Evolutionary conservation across 37 sponge, comb jelly and placozoan genomes (phyloP), one percentile per base, ranked within the genome.

Genomic region (Theonella swinhoei): DNA sequence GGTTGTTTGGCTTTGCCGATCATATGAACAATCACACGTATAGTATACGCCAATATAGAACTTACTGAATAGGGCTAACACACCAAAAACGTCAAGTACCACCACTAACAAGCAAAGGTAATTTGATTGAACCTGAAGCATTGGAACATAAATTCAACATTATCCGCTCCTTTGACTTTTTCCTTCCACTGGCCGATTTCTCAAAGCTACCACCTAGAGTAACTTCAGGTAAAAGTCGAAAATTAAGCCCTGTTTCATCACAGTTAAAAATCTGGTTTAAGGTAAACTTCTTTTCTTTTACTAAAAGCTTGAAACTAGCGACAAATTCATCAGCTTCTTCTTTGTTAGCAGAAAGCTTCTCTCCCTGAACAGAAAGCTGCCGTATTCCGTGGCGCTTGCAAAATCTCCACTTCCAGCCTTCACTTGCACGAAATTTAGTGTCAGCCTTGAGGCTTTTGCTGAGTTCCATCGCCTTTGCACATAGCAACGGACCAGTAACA

Each of bases 241-340:
- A 94, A 66, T 87, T 59, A 26, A 94, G 85, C 4, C 91, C 95
- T 70, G 91, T 94, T 75, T 94, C 95, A 84, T 94, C 91, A 64
- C 89, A 91, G 80, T 91, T 91, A 26, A 71, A 81, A 41, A 66
- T 34, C n/a, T 66, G 42, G 8, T 80, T 66, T 5, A 68, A 23
- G 3, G 67, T 30, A 35, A 67, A 31, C 19, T 28, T 22, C 19
- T 39, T 31, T 23, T 36, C 54, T 38, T 67, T 42, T 8, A 80
- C 31, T 8, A 34, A 68, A 17, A 7, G 1, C 29, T 26, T 3
- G 24, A 80, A 80, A 26, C 3, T 24, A 66, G 43, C 19, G 8
- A 68, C 33, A 65, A 80, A 64, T 26, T 36, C 54, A 23, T 80
- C 70, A 25, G 70, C 85, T 30, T 19, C 39, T 37, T 4, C 41